A percentile compares a stretch with the other conserved stretches of the same genome.
Conservation (phyloP, 2,113 vertebrate genomes). For the Capricornis sumatraensis region DNA sequence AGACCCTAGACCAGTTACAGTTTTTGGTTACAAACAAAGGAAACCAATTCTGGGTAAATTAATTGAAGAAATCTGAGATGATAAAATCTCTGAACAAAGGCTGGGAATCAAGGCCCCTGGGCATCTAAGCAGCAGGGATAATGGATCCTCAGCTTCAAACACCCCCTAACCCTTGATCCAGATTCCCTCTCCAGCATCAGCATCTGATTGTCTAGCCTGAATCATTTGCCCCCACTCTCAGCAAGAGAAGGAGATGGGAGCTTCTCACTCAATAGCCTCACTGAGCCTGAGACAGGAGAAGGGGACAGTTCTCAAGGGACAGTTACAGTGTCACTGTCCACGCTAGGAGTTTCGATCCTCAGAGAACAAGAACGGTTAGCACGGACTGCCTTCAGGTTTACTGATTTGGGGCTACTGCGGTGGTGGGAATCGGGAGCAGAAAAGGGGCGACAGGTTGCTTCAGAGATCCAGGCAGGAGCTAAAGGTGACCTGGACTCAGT, state of each 20-base stretch:
- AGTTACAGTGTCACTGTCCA: neutral
- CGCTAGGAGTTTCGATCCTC: neutral
- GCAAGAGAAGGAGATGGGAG: accelerated
- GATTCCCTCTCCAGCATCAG: too few relatives aligned
- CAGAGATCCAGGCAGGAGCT: neutral
- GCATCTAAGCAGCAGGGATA: neutral
- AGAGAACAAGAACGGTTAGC: neutral
- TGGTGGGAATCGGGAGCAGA: too few relatives aligned
- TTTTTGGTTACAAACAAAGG: neutral
- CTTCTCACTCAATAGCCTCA: neutral
- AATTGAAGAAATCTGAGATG: neutral
- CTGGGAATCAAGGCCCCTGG: accelerated
- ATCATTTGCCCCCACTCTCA: neutral
- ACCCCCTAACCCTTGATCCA: accelerated
- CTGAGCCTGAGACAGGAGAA: accelerated
- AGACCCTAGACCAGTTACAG: neutral
- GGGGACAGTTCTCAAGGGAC: accelerated
- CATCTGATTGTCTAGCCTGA: accelerated
- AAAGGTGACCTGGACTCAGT: neutral
- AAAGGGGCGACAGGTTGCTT: accelerated
- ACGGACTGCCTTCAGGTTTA: accelerated
- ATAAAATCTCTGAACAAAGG: neutral
- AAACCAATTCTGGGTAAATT: neutral
- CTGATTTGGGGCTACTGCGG: accelerated
- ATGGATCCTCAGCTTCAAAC: accelerated